Base-by-base conservation (phyloP, 2,797 vertebrate species). In the Sphaeramia orbicularis region DNA sequence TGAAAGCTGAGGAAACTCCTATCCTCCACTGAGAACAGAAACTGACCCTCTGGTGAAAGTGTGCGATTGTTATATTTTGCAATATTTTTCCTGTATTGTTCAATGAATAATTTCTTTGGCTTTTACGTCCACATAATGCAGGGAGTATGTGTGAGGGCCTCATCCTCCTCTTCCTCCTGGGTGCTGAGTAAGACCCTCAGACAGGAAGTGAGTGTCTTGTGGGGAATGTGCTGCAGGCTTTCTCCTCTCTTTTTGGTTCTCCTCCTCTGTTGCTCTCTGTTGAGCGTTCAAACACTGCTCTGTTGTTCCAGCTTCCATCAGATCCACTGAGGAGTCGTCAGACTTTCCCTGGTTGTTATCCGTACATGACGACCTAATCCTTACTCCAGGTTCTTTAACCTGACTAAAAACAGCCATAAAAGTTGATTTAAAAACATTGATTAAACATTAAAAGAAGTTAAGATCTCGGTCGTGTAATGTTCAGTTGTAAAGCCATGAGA, bases 161-260 rank as follows among this genome's bases (percentile, higher is more conserved):
- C 69, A 65, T 80, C 86, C 76, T 78, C 77, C 67, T 90, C 82
- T 81, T 90, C 75, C 83, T 86, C 80, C 75, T 64, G 73, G 64
- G 73, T 91, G 92, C 88, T 86, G 90, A 92, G 89, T 91, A 90
- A 91, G 90, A 75, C 77, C 82, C 62, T 24, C 70, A 86, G 89
- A 90, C 91, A 92, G 93, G 93, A 94, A 94, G 92, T 92, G 89
- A 89, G 69, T 74, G 86, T 89, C 83, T 85, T 88, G 59, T 78
- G 84, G 89, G 89, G 90, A 93, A 93, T 93, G 90, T 86, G 86
- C 88, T 92, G 76, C 74, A 88, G 89, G 85, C 86, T 74, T 67
- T 78, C 77, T 69, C 61, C 52, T 51, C 61, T 43, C 64, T 41
- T 57, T 51, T 60, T 67, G 54, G 0, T 60, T 75, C 71, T 71